phyloP scores from a whole-genome alignment of 2,797 vertebrate genomes.

The Squalus acanthias region DNA sequence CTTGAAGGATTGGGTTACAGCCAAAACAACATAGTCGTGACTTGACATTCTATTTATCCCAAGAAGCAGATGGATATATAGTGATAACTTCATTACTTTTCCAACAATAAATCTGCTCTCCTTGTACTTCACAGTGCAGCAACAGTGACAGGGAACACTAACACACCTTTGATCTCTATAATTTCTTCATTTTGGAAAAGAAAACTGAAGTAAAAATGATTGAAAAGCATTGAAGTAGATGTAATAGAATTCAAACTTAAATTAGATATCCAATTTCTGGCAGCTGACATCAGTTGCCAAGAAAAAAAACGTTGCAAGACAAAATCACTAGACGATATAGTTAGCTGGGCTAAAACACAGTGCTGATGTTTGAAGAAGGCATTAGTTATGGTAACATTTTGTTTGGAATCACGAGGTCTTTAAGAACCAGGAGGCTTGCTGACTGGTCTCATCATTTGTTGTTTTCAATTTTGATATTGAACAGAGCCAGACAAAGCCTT shows the following conservation, averaged over 20 bases:
- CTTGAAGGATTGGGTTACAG: slow-evolving; percentile 32
- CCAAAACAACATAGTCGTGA: slow-evolving; percentile 37
- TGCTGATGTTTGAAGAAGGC: background rate
- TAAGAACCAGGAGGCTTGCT: background rate
- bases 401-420: background rate
- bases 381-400: background rate
- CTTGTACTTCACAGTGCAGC: background rate
- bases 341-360: background rate
- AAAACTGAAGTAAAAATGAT: background rate
- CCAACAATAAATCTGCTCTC: slow-evolving; percentile 32
- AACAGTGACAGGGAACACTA: background rate
- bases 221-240: background rate
- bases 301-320: background rate
- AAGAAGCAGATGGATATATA: slow-evolving; percentile 34
- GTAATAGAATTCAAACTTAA: background rate
- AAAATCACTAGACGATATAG: background rate
- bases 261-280: background rate
- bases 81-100: slow-evolving; percentile 32
- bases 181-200: background rate
- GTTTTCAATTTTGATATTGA: slow-evolving; percentile 26
- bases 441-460: background rate
- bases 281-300: background rate
- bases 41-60: slow-evolving; percentile 37
- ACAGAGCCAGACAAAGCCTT: background rate
- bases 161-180: slow-evolving; percentile 21